Conservation (phyloP, 1,140 invertebrate species). For the Calephelis virginiensis region DNA sequence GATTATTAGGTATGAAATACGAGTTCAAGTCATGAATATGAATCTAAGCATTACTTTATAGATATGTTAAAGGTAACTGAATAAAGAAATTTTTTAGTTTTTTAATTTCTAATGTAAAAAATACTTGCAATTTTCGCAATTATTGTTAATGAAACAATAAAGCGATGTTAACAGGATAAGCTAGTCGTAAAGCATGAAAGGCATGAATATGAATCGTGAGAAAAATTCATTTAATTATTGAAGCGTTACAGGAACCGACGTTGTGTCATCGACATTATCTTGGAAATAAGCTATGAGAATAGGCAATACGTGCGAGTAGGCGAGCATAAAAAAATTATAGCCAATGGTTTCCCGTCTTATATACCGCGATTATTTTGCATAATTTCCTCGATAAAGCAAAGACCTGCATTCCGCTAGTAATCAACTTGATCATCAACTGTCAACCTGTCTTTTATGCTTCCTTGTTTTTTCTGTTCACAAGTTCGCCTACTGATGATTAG, state of each 20-base stretch:
- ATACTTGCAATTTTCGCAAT: no score
- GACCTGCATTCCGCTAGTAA: not conserved
- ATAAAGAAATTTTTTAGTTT: no score
- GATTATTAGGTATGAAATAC: no score
- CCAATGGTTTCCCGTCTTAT: conserved; percentile 17
- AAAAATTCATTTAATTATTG: conserved; percentile 42
- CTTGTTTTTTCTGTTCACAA: no score
- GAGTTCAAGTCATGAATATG: no score
- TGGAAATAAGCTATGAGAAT: conserved; percentile 27
- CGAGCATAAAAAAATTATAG: conserved; percentile 26
- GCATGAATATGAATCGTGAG: conserved; percentile 36
- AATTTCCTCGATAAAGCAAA: conserved; percentile 17
- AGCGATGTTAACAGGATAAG: not conserved
- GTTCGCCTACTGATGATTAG: no score
- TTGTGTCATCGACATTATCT: conserved; percentile 38
- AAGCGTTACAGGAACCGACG: conserved; percentile 40
- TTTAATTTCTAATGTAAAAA: no score
- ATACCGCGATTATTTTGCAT: conserved; percentile 16
- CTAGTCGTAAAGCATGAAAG: conserved; percentile 3
- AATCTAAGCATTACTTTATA: no score
- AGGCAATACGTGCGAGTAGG: conserved; percentile 18
- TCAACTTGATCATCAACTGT: not conserved
- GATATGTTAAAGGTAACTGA: no score
- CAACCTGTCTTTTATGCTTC: not conserved
- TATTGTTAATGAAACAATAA: not conserved